Evolutionary conservation across 2,888 invertebrate genomes (phyloP).

Genomic region (Agrochola macilenta): DNA sequence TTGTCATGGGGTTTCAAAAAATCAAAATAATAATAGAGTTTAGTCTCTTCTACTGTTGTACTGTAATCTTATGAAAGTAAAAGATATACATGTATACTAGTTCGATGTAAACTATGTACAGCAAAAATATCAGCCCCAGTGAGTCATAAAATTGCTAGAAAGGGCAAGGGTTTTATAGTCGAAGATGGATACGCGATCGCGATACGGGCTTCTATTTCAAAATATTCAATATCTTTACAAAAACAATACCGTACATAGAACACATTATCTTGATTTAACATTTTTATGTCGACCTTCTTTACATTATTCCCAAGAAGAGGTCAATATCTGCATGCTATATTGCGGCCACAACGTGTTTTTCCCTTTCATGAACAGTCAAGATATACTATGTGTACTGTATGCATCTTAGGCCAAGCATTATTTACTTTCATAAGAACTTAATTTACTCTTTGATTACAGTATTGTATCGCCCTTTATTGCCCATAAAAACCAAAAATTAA

Average conservation of each 20-base stretch:
- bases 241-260: constrained; percentile 19
- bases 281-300: constrained; percentile 10
- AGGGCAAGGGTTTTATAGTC: constrained; percentile 48
- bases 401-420: neutral
- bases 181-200: constrained; percentile 40
- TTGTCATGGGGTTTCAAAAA: neutral
- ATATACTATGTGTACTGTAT: neutral
- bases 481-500: constrained; percentile 43
- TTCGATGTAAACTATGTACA: constrained; percentile 15
- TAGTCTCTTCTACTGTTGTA: neutral
- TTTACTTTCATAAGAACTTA: constrained; percentile 7
- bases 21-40: neutral
- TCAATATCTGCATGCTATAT: constrained; percentile 12
- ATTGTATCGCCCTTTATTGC: constrained; percentile 28
- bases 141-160: constrained; percentile 33
- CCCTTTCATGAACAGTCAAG: neutral
- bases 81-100: neutral
- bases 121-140: constrained; percentile 21
- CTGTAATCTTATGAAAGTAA: constrained; percentile 15
- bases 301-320: neutral
- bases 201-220: constrained; percentile 29
- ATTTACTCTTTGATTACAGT: constrained; percentile 24
- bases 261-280: constrained; percentile 26
- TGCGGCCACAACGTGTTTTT: neutral
- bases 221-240: constrained; percentile 54